Evolutionary conservation across 2,113 vertebrate genomes (phyloP).

Genomic region (Ornithorhynchus anatinus): DNA sequence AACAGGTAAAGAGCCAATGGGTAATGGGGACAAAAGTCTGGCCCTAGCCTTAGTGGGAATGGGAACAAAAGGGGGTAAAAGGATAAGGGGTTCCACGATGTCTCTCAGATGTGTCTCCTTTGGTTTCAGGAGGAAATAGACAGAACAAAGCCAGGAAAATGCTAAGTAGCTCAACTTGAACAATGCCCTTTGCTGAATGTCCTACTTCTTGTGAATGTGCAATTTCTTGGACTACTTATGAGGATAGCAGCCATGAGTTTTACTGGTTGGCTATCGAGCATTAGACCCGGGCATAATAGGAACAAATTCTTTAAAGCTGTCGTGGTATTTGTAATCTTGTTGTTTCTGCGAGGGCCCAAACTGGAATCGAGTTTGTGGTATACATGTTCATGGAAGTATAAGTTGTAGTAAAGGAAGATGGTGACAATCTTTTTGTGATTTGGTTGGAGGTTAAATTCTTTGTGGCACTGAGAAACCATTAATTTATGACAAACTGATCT

Average conservation of each 20-base stretch:
- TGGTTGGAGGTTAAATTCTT: not conserved
- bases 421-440: not conserved
- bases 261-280: not conserved
- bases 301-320: not conserved
- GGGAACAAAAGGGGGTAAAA: not conserved
- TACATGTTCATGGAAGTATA: not conserved
- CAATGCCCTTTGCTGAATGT: not conserved
- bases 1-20: slow-evolving; percentile 6
- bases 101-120: not conserved
- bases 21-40: not conserved
- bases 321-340: too few species aligned
- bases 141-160: slow-evolving; percentile 3
- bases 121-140: not conserved
- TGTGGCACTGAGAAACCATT: not conserved
- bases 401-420: not conserved
- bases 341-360: too few species aligned
- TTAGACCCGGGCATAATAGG: not conserved
- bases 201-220: not conserved
- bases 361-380: not conserved
- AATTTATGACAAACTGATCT: not conserved
- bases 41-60: not conserved
- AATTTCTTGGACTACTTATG: not conserved
- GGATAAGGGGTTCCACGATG: not conserved
- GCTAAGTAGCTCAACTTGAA: not conserved
- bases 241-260: not conserved